Percentiles rank a stretch among this genome's conserved stretches.
Conservation (phyloP, 2,888 invertebrate genomes). For the Cephus sareptanus region DNA sequence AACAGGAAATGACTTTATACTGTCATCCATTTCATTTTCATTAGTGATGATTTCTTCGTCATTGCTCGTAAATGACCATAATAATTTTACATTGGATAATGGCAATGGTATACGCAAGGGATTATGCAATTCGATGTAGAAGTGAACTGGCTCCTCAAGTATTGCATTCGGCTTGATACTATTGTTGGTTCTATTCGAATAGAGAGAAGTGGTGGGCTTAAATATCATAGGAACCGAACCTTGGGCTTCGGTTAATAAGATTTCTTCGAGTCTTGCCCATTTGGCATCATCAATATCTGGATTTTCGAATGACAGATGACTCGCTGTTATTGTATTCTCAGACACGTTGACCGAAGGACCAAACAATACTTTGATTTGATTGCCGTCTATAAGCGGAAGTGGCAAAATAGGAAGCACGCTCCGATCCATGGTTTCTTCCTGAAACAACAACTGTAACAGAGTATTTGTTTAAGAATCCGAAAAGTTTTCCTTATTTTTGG, state of each 20-base stretch:
- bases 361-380: conserved; percentile 77
- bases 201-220: conserved; percentile 81
- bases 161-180: conserved; percentile 76
- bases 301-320: conserved; percentile 55
- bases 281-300: conserved; percentile 65
- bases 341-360: conserved; percentile 71
- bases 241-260: conserved; percentile 77
- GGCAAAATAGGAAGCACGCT: conserved; percentile 74
- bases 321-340: conserved; percentile 59
- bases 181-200: conserved; percentile 76
- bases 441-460: conserved; percentile 46
- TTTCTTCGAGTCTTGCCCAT: conserved; percentile 84
- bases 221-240: conserved; percentile 80
- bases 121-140: conserved; percentile 81
- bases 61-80: conserved; percentile 76
- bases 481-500: background rate
- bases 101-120: conserved; percentile 79
- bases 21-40: conserved; percentile 63
- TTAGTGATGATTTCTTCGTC: conserved; percentile 65
- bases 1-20: conserved; percentile 65
- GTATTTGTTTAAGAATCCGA: background rate
- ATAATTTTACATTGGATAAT: conserved; percentile 76
- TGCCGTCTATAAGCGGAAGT: conserved; percentile 78
- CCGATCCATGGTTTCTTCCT: conserved; percentile 53
- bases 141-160: conserved; percentile 84